Evolutionary conservation across 2,888 invertebrate genomes (phyloP).

Genomic region (Rhimphoctona megacephalus): DNA sequence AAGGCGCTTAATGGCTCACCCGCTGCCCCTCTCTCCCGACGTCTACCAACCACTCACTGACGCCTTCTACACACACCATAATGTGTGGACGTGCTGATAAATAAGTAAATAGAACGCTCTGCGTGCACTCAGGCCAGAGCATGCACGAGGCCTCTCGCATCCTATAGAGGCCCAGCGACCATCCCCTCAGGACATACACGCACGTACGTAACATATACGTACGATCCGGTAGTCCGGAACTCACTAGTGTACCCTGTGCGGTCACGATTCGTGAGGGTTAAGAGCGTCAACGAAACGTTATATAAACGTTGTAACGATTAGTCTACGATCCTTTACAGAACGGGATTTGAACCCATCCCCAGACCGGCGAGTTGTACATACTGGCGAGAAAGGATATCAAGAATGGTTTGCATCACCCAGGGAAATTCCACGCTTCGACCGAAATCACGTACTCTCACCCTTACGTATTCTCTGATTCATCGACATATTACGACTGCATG

Average conservation of each 20-base stretch:
- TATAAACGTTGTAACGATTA: conserved; percentile 41
- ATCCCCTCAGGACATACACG: background rate
- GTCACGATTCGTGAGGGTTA: conserved; percentile 35
- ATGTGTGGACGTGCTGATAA: conserved; percentile 66
- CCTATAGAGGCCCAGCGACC: conserved; percentile 5
- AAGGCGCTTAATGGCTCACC: conserved; percentile 66
- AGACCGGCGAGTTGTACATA: background rate
- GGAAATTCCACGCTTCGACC: conserved; percentile 13
- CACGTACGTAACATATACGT: background rate
- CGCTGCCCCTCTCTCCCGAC: background rate
- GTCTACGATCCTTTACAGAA: conserved; percentile 18
- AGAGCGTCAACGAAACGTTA: conserved; percentile 10
- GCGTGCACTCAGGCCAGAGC: conserved; percentile 36
- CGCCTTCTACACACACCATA: conserved; percentile 31
- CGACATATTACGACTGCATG: conserved; percentile 11
- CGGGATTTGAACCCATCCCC: conserved; percentile 25
- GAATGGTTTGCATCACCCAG: conserved; percentile 35
- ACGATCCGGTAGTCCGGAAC: background rate
- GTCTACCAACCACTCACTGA: conserved; percentile 1
- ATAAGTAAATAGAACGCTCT: conserved; percentile 66
- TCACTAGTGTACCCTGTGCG: conserved; percentile 37
- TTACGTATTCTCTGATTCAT: conserved; percentile 24
- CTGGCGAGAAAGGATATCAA: conserved; percentile 5
- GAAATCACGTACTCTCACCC: conserved; percentile 35
- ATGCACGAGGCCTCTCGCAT: conserved; percentile 16